Base-by-base conservation (phyloP, 2,113 vertebrate species). In the Eublepharis macularius region DNA sequence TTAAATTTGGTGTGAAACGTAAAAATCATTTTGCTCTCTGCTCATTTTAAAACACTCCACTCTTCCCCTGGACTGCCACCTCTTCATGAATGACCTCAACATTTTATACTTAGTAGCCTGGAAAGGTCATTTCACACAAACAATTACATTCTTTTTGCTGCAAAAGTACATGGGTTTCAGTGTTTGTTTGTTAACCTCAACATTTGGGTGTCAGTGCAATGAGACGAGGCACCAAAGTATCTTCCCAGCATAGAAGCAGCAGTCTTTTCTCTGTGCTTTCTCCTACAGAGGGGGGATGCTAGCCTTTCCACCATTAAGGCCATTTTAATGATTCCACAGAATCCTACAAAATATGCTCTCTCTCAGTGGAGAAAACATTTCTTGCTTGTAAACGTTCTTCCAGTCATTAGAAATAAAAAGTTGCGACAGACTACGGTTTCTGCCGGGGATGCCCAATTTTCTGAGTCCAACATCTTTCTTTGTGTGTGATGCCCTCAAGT, bases 1-100 rank as follows among this genome's bases (percentile, higher is more conserved):
- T 93, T 84, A 90, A 85, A 92, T 92, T 90, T 85, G 95, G 76
- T n/a, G 4, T 85, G 87, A 90, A 90, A 92, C 88, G 16, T 89
- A 95, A 96, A 96, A 91, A 94, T 96, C 94, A 95, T 87, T 88
- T 91, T 86, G 88, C 85, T 94, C 91, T 94, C 92, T 36, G 88
- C 0, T 0, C 90, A 73, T 91, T 94, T 93, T 93, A 88, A 95
- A 96, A 92, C 85, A 83, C 89, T 92, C 72, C 90, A 80, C 1
- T 94, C 89, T 60, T 91, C 87, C 57, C 78, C 87, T 14, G 88
- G 87, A 88, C 85, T 89, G 90, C 91, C 88, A 81, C 77, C 90
- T 85, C 91, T 94, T 94, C 88, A 34, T 0, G 2, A 94, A 77
- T 32, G 82, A 89, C 91, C 85, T 92, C 88, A 4, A 19, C 86